Base-by-base conservation (phyloP, 2,797 vertebrate species). In the Mallotus villosus region DNA sequence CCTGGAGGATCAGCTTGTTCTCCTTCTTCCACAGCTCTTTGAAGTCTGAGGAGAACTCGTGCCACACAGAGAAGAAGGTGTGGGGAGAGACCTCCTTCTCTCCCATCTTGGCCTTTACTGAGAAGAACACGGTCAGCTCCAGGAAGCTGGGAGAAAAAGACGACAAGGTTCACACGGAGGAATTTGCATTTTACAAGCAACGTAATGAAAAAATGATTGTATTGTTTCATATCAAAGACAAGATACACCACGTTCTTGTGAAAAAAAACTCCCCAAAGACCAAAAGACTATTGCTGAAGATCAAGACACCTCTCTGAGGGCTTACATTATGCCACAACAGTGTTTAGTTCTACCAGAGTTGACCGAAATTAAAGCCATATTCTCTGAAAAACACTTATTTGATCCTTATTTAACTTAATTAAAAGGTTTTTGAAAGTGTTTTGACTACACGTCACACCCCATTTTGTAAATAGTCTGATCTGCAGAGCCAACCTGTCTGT, bases 11-110 rank as follows among this genome's bases (percentile, higher is more conserved):
- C 72, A 91, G 82, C 87, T 96, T 98, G 88, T 97, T 99, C 88
- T 99, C 96, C 74, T 95, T 98, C 89, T 99, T 99, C 97, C 97
- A 98, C 71, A 92, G 93, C 57, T 98, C 97, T 92, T 98, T 99
- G 86, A 99, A 98, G 87, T 99, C 96, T 2, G 96, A 95, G 76
- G 95, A 96, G 90, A 99, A 99, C 89, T 99, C 97, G 59, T 98
- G 95, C 97, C 97, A 99, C 85, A 97, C 82, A 63, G 94, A 93
- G 90, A 99, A 99, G 86, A 98, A 95, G 16, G 93, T 94, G 88
- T 96, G 93, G 57, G 95, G 95, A 7, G 97, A 97, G 67, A 96
- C 96, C 80, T 98, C 97, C 76, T 98, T 99, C 78, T 99, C 97
- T n/a, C 96, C 95, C 74, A 92, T 76, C 88, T 98, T 98, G 72